Evolutionary conservation across 2,888 invertebrate genomes (phyloP).

Genomic region (Tridacna crocea): DNA sequence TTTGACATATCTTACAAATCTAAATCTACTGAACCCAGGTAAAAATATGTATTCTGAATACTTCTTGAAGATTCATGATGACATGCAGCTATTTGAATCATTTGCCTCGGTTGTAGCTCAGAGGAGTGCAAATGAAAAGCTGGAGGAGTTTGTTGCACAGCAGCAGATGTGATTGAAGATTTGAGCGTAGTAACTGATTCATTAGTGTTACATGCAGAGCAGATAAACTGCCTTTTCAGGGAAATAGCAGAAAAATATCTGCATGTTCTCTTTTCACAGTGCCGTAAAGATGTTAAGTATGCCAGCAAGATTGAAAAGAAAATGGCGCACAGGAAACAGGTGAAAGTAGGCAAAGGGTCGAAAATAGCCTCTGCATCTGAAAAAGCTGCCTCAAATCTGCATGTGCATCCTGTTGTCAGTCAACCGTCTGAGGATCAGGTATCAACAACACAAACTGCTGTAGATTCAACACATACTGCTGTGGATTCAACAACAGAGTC

Average conservation of each 20-base stretch:
- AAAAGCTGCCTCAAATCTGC: not conserved
- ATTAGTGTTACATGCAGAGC: not conserved
- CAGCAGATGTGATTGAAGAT: not conserved
- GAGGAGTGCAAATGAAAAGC: not conserved
- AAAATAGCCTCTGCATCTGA: not conserved
- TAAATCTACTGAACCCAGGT: slow-evolving; percentile 12
- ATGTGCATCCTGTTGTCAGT: not conserved
- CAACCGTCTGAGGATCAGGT: not conserved
- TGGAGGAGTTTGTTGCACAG: slow-evolving; percentile 13
- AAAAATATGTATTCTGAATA: slow-evolving; percentile 25
- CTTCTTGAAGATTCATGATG: not conserved
- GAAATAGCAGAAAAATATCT: slow-evolving; percentile 25
- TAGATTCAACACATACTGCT: not conserved
- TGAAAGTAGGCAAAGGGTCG: slow-evolving; percentile 21
- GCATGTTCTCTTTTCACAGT: slow-evolving; percentile 20
- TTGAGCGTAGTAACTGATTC: not conserved
- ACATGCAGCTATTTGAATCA: not conserved
- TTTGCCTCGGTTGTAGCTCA: not conserved
- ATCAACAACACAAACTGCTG: not conserved
- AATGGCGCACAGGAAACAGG: slow-evolving; percentile 42
- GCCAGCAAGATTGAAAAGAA: slow-evolving; percentile 24
- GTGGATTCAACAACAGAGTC: slow-evolving; percentile 9
- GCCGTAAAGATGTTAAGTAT: slow-evolving; percentile 28
- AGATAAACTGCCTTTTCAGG: not conserved
- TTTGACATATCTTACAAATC: not conserved